Base-by-base conservation (phyloP, 1,140 invertebrate genomes). In the Vanessa tameamea region DNA sequence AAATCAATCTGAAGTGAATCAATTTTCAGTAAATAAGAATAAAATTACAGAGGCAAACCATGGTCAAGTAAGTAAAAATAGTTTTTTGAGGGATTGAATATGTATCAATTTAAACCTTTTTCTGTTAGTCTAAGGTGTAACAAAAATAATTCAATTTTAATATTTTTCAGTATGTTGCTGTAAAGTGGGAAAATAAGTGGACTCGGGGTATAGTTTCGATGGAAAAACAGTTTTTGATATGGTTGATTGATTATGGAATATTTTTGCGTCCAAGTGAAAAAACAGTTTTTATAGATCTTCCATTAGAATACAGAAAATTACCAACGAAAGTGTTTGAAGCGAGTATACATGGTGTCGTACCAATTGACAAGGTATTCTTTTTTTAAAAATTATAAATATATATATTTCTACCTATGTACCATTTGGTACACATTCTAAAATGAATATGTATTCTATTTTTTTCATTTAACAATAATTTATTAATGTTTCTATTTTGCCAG, bases 301-400 rank as follows among this genome's bases (percentile, higher is more conserved):
- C 85, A 14, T 11, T 65, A 16, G 78, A 85, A 6, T 80, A 84
- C 53, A 87, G 81, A 70, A 87, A 81, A 64, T 65, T 76, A 20
- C 87, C 85, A 51, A 79, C 80, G 3, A 87, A 83, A 80, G 71
- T 89, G 8, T 88, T 89, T 80, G 85, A 88, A 81, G 87, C 84
- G n/a, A 86, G 86, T 65, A 75, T 89, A 37, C 85, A 88, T 81
- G 86, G 87, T 55, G 84, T 89, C 3, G 64, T 78, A 48, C 87
- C 87, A 64, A 20, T 85, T 31, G 82, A 87, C 75, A 86, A 85
- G 65, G 86, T 87, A 76, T 63, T 59, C 79, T 37, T 66, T 75
- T 23, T 20, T 63, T 3, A 37, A 69, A 43, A 1, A 47, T 69
- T 69, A 48, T 47, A n/a, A 20, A 47, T 26, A 23, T 51, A 11